These are phyloP conservation scores for Bolinopsis microptera DNA, from an alignment of 37 sponge, comb jelly and placozoan genomes.

Conservation along the genomic window DNA sequence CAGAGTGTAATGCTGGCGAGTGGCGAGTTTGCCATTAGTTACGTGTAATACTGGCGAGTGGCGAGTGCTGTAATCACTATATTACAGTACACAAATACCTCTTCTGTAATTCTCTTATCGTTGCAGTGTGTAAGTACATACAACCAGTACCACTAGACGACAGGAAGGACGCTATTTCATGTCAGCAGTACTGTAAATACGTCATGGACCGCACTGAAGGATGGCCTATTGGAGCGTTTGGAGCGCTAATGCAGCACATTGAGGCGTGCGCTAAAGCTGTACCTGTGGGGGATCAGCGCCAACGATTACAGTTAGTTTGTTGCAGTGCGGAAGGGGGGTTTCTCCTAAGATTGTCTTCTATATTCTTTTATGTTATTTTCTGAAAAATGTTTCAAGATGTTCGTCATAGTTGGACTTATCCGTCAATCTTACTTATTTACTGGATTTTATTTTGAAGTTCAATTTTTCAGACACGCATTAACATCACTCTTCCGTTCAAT, in stretches of 20 bases:
- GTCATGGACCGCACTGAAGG: background rate
- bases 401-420: too few relatives aligned
- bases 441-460: too few relatives aligned
- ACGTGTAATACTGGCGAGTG: too few relatives aligned
- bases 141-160: background rate
- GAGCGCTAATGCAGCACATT: constrained; percentile 13
- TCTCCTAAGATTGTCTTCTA: too few relatives aligned
- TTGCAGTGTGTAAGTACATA: constrained; percentile 56
- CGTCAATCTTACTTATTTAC: too few relatives aligned
- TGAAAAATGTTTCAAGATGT: too few relatives aligned
- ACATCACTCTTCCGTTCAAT: constrained; percentile 54
- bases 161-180: constrained; percentile 33
- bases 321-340: too few relatives aligned
- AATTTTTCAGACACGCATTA: background rate
- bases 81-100: too few relatives aligned
- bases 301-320: constrained; percentile 55
- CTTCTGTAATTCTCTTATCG: background rate
- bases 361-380: too few relatives aligned
- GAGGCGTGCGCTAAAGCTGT: constrained; percentile 54
- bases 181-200: background rate
- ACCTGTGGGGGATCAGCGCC: constrained; percentile 56
- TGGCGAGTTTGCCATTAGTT: too few relatives aligned
- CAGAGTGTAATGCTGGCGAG: too few relatives aligned
- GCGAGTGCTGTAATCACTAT: too few relatives aligned
- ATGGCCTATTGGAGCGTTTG: constrained; percentile 51